Evolutionary conservation across 1,140 invertebrate species (phyloP).

Genomic region (Hylaeus volcanicus): DNA sequence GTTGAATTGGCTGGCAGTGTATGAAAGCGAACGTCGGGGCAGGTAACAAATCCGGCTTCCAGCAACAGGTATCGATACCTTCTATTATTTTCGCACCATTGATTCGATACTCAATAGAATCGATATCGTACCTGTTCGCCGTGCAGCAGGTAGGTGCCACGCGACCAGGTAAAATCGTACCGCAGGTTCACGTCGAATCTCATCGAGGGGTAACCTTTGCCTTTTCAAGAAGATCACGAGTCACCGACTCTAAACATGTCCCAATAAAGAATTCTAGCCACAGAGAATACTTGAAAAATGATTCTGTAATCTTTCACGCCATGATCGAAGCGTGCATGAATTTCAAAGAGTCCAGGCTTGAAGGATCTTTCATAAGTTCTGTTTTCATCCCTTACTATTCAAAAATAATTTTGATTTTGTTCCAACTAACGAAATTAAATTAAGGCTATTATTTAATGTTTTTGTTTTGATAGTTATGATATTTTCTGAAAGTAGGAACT

Average conservation of each 20-base stretch:
- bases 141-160: slow-evolving; percentile 67
- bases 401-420: too few relatives aligned
- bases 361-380: too few relatives aligned
- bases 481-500: too few relatives aligned
- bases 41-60: slow-evolving; percentile 58
- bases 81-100: slow-evolving; percentile 64
- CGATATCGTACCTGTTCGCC: slow-evolving; percentile 62
- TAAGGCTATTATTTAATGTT: too few relatives aligned
- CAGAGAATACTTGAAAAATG: background rate
- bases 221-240: slow-evolving; percentile 47
- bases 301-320: too few relatives aligned
- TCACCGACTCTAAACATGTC: slow-evolving; percentile 39
- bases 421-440: too few relatives aligned
- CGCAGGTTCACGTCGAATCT: slow-evolving; percentile 55
- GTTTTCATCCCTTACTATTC: too few relatives aligned
- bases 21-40: slow-evolving; percentile 22
- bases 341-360: too few relatives aligned
- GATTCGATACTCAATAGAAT: slow-evolving; percentile 68
- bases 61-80: slow-evolving; percentile 68
- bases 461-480: too few relatives aligned
- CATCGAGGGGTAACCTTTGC: slow-evolving; percentile 27
- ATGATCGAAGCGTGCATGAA: too few relatives aligned
- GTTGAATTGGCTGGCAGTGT: slow-evolving; percentile 23
- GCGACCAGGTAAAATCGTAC: slow-evolving; percentile 57
- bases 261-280: background rate